Base-by-base conservation (phyloP, 1,140 invertebrate genomes). In the Gryon sp. region DNA sequence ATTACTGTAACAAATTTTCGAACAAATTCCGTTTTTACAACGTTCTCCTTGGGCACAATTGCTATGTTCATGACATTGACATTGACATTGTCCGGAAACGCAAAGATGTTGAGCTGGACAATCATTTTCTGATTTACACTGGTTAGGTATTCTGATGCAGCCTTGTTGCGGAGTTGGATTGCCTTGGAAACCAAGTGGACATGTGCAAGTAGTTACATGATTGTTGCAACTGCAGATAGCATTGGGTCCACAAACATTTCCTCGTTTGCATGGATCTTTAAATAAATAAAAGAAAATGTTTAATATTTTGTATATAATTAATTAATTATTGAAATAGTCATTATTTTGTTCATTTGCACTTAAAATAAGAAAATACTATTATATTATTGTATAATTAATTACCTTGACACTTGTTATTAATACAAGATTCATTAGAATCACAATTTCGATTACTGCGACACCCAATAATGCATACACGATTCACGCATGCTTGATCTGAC, bases 111-210 rank as follows among this genome's bases (percentile, higher is more conserved):
- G 91, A 8, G 86, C 86, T 0, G 94, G 92, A 83, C 95, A 97
- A 41, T 94, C 91, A 18, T 91, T 90, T 32, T 90, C 90, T 48
- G 88, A 89, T 66, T 88, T 83, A 81, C 95, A 97, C 5, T 88
- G 80, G 26, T 87, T 89, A 8, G 94, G 92, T 53, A 94, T 92
- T 77, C 96, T 88, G 7, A 96, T 92, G 82, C 96, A 98, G 1
- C 95, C 95, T 87, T 97, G 93, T 82, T 96, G 91, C 2, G 96
- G 92, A n/a, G 93, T 94, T n/a, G 95, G 95, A 78, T 94, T 95
- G 3, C 94, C 95, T 83, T 94, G 92, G 82, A 97, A 97, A 22
- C 95, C 94, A 20, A 91, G 83, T 0, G 95, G 95, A 82, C 96
- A 97, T 40, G 91, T 90, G 83, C 96, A 97, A 15, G 90, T 88